phyloP scores from a whole-genome alignment of 2,113 vertebrate species.

The Elanus axillaris region DNA sequence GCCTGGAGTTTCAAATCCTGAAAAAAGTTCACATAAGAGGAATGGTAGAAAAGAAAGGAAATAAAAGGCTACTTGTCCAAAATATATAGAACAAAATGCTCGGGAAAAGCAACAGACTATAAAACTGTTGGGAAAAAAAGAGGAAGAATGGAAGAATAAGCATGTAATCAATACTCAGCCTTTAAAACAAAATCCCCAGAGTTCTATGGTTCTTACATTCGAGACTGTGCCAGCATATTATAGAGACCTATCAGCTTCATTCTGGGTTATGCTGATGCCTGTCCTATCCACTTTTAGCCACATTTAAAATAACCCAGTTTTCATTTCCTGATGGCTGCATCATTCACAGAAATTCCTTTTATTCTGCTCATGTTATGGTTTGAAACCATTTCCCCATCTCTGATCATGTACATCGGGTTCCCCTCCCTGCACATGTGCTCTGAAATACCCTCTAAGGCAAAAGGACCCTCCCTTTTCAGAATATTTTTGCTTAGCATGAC shows the following conservation, averaged over 20 bases:
- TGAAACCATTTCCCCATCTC: background rate
- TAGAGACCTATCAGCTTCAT: background rate
- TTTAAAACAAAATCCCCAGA: background rate
- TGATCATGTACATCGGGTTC: background rate
- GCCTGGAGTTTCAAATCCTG: background rate
- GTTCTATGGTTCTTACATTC: background rate
- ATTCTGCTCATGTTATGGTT: accelerated
- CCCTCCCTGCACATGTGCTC: accelerated
- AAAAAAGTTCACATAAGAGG: background rate
- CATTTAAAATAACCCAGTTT: background rate
- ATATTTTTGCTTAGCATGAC: background rate
- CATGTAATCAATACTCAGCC: background rate
- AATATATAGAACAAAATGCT: background rate
- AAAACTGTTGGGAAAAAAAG: background rate
- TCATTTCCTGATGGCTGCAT: background rate
- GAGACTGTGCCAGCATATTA: background rate
- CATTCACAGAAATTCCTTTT: background rate
- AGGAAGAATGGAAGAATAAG: background rate
- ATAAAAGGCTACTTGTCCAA: background rate
- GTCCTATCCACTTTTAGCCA: background rate
- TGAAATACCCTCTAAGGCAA: background rate
- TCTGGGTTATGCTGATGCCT: background rate
- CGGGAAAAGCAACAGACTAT: background rate
- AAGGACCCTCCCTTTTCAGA: background rate
- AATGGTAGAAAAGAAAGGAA: background rate